Evolutionary conservation across 2,113 vertebrate genomes (phyloP).

Genomic region (Aspidoscelis tigris): DNA sequence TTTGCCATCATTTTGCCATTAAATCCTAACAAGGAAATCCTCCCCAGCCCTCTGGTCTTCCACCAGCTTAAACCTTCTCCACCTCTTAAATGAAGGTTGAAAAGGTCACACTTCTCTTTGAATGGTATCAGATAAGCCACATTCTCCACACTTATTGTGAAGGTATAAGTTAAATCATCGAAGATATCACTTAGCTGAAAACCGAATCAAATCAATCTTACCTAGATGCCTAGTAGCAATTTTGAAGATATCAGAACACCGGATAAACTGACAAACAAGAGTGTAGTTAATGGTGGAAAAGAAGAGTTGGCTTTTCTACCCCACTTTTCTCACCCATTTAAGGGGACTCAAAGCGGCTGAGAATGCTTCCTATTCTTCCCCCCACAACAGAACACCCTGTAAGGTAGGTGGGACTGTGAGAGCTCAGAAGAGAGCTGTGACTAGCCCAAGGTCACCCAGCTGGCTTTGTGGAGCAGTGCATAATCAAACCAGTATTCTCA

Average conservation of each 20-base stretch:
- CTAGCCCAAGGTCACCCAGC: too few relatives aligned
- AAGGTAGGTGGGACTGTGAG: too few relatives aligned
- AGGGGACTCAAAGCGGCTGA: too few relatives aligned
- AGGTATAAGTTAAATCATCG: constrained; percentile 41
- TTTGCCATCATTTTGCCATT: constrained; percentile 55
- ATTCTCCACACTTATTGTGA: constrained; percentile 8
- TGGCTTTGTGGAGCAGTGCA: too few relatives aligned
- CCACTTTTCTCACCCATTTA: too few relatives aligned
- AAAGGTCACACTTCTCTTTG: constrained; percentile 36
- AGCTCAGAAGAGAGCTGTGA: too few relatives aligned
- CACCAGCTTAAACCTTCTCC: constrained; percentile 45
- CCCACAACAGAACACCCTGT: too few relatives aligned
- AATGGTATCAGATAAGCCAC: constrained; percentile 24
- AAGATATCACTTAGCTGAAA: constrained; percentile 51
- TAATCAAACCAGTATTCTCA: too few relatives aligned
- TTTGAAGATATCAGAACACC: background rate
- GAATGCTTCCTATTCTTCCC: too few relatives aligned
- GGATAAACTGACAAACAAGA: too few relatives aligned
- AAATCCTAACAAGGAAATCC: constrained; percentile 41
- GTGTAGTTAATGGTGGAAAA: too few relatives aligned
- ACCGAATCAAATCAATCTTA: constrained; percentile 51
- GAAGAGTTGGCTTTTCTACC: too few relatives aligned
- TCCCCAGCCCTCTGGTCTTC: background rate
- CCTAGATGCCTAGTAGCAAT: constrained; percentile 58
- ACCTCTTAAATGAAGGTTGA: constrained; percentile 46